These are phyloP conservation scores for Tringa solitaria DNA, from an alignment of 2,113 vertebrate genomes.

Conservation along the genomic window DNA sequence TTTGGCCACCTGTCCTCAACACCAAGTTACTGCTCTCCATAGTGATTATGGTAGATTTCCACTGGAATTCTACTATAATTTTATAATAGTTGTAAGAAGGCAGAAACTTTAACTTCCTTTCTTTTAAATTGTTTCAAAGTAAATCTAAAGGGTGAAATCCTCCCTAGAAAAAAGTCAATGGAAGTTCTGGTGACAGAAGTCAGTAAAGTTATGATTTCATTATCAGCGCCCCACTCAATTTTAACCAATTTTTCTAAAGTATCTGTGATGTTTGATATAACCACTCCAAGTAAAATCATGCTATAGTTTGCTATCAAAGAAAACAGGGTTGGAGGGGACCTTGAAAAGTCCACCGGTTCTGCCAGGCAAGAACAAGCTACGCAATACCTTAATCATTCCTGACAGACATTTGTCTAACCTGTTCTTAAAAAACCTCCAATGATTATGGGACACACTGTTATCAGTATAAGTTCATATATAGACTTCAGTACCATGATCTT, in stretches of 20 bases:
- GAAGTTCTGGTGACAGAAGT: background rate
- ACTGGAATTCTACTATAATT: background rate
- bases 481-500: conserved; percentile 19
- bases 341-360: background rate
- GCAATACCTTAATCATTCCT: background rate
- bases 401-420: background rate
- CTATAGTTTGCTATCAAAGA: background rate
- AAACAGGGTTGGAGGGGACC: background rate
- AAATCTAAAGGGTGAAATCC: background rate
- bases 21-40: background rate
- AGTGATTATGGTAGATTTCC: background rate
- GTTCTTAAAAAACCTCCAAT: background rate
- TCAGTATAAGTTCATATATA: background rate
- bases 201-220: background rate
- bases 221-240: background rate
- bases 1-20: conserved; percentile 9
- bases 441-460: background rate
- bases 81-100: background rate
- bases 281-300: background rate
- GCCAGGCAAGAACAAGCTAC: background rate
- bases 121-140: background rate
- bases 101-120: background rate
- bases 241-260: background rate
- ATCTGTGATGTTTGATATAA: background rate
- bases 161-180: background rate